Percentiles rank a stretch among this genome's conserved stretches.
Conservation (phyloP, 2,797 vertebrate genomes). For the Chiropotes sagulatus region DNA sequence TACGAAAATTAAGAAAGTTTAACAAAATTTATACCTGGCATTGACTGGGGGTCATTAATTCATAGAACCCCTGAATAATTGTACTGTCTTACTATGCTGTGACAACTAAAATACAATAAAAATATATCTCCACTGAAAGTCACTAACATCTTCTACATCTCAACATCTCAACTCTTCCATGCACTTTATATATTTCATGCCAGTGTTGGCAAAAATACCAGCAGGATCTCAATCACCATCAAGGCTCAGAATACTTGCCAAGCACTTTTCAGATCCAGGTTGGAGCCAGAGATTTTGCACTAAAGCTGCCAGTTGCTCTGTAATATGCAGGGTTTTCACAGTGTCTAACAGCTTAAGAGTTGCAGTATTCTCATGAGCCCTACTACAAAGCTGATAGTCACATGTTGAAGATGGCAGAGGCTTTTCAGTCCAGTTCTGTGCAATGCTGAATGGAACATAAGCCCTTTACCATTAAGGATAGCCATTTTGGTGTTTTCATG, state of each 20-base stretch:
- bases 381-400: not conserved
- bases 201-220: conserved; percentile 84
- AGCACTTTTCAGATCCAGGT: not conserved
- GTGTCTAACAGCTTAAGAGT: not conserved
- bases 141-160: conserved; percentile 84
- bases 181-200: conserved; percentile 91
- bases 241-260: conserved; percentile 86
- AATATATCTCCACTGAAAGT: conserved; percentile 84
- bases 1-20: not conserved
- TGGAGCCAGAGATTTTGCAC: not conserved
- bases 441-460: not conserved
- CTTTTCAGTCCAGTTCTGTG: not conserved
- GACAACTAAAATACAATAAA: conserved; percentile 82
- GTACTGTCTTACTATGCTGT: conserved; percentile 75
- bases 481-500: not conserved
- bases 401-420: not conserved
- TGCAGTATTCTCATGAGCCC: not conserved
- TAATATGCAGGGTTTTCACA: not conserved
- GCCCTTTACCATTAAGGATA: not conserved
- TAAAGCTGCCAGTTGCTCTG: not conserved
- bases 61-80: conserved; percentile 76
- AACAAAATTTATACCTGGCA: conserved; percentile 69
- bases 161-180: conserved; percentile 81
- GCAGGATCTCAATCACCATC: conserved; percentile 86
- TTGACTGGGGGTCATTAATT: conserved; percentile 74